Evolutionary conservation across 2,888 invertebrate genomes (phyloP).

Genomic region (Chesias legatella): DNA sequence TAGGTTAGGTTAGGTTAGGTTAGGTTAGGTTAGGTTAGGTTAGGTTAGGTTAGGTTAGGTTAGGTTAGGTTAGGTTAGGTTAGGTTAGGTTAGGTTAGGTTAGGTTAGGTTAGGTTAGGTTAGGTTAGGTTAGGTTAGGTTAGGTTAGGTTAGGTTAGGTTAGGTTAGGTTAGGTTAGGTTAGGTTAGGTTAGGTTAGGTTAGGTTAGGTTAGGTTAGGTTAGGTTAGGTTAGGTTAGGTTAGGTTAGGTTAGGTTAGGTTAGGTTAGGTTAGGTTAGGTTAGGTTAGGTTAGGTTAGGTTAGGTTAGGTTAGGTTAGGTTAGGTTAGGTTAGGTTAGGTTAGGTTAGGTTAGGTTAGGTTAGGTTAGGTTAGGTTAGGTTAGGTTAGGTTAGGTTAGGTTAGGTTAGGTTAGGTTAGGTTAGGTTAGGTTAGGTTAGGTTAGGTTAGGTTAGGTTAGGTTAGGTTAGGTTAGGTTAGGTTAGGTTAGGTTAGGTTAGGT

Average conservation of each 20-base stretch:
- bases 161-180: slow-evolving; percentile 14
- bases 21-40: slow-evolving; percentile 14
- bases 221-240: slow-evolving; percentile 12
- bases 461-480: slow-evolving; percentile 10
- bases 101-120: slow-evolving; percentile 14
- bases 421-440: slow-evolving; percentile 9
- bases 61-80: slow-evolving; percentile 14
- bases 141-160: slow-evolving; percentile 14
- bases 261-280: slow-evolving; percentile 2
- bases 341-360: slow-evolving; percentile 8
- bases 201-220: slow-evolving; percentile 14
- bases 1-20: slow-evolving; percentile 14
- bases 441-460: slow-evolving; percentile 11
- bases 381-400: slow-evolving; percentile 12
- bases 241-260: slow-evolving; percentile 4
- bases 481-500: slow-evolving; percentile 8
- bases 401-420: slow-evolving; percentile 13
- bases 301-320: slow-evolving; percentile 8
- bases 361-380: slow-evolving; percentile 8
- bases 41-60: slow-evolving; percentile 14
- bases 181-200: slow-evolving; percentile 14
- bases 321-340: slow-evolving; percentile 11
- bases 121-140: slow-evolving; percentile 14
- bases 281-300: slow-evolving; percentile 7
- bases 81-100: slow-evolving; percentile 14